Evolutionary conservation across 2,113 vertebrate species (phyloP).

Genomic region (Holacanthus passer): DNA sequence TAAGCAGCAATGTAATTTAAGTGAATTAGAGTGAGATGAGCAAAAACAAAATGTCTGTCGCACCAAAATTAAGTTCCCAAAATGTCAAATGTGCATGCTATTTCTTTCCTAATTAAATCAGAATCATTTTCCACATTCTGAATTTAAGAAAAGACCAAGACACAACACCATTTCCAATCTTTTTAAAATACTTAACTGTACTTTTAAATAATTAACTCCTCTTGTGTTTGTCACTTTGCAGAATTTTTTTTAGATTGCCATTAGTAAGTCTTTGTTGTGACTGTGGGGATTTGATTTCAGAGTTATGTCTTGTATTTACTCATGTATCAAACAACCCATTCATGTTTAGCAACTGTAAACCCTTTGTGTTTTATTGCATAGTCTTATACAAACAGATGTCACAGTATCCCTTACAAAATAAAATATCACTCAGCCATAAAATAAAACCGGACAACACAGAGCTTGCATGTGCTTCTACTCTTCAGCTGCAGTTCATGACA

Average conservation of each 20-base stretch:
- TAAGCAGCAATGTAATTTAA: neutral
- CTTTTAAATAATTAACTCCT: no score
- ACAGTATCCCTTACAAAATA: conserved; percentile 13
- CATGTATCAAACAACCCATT: neutral
- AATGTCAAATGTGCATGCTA: neutral
- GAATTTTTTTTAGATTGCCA: neutral
- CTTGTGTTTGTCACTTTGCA: neutral
- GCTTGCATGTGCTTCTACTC: neutral
- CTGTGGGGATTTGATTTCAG: neutral
- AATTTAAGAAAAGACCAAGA: neutral
- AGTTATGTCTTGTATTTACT: neutral
- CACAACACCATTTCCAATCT: no score
- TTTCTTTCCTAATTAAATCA: neutral
- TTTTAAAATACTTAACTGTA: neutral
- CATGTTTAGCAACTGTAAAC: neutral
- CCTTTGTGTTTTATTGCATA: conserved; percentile 36
- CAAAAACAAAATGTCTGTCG: neutral
- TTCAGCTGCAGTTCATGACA: neutral
- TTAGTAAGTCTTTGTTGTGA: neutral
- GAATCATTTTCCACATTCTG: neutral
- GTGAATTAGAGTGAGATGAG: neutral
- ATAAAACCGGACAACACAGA: neutral
- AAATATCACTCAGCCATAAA: neutral
- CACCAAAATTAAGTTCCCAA: neutral
- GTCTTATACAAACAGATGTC: conserved; percentile 9